Base-by-base conservation (phyloP, 2,797 vertebrate species). In the Gila robusta region DNA sequence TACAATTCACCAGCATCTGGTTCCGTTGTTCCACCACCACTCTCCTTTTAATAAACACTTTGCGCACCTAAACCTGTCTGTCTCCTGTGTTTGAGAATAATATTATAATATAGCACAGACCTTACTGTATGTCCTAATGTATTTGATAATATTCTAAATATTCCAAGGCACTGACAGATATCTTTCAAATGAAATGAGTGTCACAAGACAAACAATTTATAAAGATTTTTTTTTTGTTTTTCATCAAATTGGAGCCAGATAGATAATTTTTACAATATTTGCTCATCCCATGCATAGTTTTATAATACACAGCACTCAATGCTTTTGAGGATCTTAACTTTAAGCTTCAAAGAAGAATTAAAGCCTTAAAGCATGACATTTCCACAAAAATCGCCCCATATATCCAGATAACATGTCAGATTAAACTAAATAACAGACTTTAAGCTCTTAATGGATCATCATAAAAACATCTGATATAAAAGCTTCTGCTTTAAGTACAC, bases 261-360 rank as follows among this genome's bases (percentile, higher is more conserved):
- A 49, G 0, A 49, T 83, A 79, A 52, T 82, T 90, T 90, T 90
- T 79, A 71, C 82, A 12, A 47, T 59, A 39, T 67, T 21, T 76
- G 16, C 21, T 32, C 19, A 16, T 5, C 59, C 10, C 10, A 26
- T 56, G 19, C 67, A 74, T 52, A 6, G 73, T n/a, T 80, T 76
- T 59, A 71, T 54, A 62, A 21, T 84, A 62, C 39, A 5, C 11
- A 59, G 21, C 6, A 72, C 35, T 67, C 9, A 28, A 4, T 44
- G 5, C 28, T 67, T 69, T 69, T n/a, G 21, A 76, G 47, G 6
- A 47, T 83, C 64, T 56, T 49, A 64, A 37, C 41, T 44, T 7
- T 74, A n/a, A 49, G 14, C 21, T 64, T 76, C 71, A 74, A 83
- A 83, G 14, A 41, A 5, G 19, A 35, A 49, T 56, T 19, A 23